Percentiles rank a stretch among this genome's conserved stretches.
phyloP scores from a whole-genome alignment of 1,140 invertebrate genomes.

The Mylabris phalerata region DNA sequence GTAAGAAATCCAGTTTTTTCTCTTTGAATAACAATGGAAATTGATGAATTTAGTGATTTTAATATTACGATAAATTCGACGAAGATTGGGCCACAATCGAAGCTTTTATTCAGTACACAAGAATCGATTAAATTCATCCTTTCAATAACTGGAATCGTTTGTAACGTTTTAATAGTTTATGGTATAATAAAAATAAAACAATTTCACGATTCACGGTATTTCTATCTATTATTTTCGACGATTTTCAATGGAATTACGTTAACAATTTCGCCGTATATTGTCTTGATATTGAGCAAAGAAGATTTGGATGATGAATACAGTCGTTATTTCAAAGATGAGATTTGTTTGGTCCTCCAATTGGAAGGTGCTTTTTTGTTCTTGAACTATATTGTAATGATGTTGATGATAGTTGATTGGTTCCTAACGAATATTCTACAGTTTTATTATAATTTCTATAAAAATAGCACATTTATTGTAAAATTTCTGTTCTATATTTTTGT shows the following conservation, averaged over 20 bases:
- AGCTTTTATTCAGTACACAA: too few relatives aligned
- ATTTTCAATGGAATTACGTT: too few relatives aligned
- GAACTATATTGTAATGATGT: background rate
- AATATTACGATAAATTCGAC: too few relatives aligned
- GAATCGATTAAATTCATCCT: background rate
- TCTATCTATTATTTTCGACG: background rate
- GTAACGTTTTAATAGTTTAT: conserved; percentile 1
- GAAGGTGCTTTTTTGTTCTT: background rate
- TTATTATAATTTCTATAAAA: background rate
- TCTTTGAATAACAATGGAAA: too few relatives aligned
- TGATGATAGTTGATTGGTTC: conserved; percentile 3
- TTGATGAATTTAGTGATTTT: too few relatives aligned
- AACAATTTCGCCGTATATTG: too few relatives aligned
- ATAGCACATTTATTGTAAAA: background rate
- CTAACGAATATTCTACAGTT: background rate
- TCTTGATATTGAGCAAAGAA: too few relatives aligned
- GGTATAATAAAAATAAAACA: background rate
- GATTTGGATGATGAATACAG: too few relatives aligned
- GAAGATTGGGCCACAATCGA: background rate
- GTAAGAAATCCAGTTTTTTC: too few relatives aligned
- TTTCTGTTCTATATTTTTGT: conserved; percentile 1
- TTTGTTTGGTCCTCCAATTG: conserved; percentile 1
- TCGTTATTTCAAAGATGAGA: background rate
- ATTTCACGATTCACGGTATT: background rate
- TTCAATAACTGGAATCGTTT: background rate